These are phyloP conservation scores for Eupithecia abbreviata DNA, from an alignment of 2,888 invertebrate genomes.

Conservation along the genomic window DNA sequence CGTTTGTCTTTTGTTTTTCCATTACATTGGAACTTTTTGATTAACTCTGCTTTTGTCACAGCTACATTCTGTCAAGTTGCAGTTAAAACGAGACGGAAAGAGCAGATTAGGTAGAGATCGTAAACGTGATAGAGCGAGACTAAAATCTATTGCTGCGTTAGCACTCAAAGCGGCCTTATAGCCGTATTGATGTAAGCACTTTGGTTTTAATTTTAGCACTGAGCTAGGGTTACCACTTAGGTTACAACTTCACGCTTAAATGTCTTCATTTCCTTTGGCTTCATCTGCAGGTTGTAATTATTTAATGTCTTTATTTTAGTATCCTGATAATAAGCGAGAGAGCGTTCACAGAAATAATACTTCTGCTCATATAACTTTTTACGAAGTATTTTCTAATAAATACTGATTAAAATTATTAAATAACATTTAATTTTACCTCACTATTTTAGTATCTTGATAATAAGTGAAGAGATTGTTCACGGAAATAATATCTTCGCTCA, in stretches of 20 bases:
- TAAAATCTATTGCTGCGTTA: neutral
- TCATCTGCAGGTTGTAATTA: conserved; percentile 1
- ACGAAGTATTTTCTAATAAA: neutral
- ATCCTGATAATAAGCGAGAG: neutral
- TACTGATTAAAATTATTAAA: neutral
- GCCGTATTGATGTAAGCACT: neutral
- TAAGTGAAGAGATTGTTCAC: neutral
- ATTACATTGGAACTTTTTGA: neutral
- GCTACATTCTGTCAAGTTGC: neutral
- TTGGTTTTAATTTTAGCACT: conserved; percentile 18
- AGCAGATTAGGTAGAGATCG: neutral
- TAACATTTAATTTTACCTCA: neutral
- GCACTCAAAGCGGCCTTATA: neutral
- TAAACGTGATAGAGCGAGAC: neutral
- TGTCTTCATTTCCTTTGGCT: conserved; percentile 63
- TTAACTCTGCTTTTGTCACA: neutral
- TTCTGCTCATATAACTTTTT: neutral
- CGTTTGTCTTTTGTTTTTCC: conserved; percentile 2
- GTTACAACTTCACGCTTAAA: conserved; percentile 54
- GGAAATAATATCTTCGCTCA: neutral
- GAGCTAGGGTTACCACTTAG: conserved; percentile 15
- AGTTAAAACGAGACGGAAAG: neutral
- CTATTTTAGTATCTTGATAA: neutral
- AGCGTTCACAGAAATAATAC: neutral
- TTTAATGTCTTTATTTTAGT: conserved; percentile 20